Conservation (phyloP, 2,888 invertebrate species). For the Nomada lathburiana region DNA sequence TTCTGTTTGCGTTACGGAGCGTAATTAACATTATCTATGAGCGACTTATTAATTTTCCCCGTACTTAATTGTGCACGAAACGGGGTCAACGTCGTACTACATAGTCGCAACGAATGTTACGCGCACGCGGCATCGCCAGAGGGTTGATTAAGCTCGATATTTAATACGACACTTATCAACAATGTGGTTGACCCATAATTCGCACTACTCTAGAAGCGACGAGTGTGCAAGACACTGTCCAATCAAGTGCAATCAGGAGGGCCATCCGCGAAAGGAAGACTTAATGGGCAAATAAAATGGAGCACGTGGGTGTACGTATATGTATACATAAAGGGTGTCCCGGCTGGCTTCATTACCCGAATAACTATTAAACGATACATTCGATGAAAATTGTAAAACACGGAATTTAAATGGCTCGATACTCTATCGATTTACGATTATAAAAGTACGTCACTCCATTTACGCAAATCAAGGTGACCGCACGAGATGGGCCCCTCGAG, state of each 20-base stretch:
- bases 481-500: no score
- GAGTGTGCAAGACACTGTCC: conserved; percentile 62
- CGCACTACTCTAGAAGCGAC: conserved; percentile 19
- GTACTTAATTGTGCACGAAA: conserved; percentile 36
- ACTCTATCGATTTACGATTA: no score
- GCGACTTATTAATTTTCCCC: conserved; percentile 24
- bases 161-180: conserved; percentile 50
- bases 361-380: no score
- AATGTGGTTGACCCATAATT: conserved; percentile 60
- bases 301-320: conserved; percentile 71
- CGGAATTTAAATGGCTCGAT: no score
- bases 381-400: no score
- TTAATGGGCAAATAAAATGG: conserved; percentile 71
- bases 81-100: conserved; percentile 27
- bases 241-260: conserved; percentile 72
- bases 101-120: conserved; percentile 28
- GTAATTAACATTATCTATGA: conserved; percentile 3
- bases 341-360: no score
- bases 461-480: no score
- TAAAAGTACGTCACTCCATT: no score
- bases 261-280: conserved; percentile 69
- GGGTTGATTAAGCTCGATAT: conserved; percentile 39
- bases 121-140: conserved; percentile 13
- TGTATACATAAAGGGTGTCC: not conserved
- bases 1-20: not conserved